Evolutionary conservation across 2,797 vertebrate species (phyloP).

Genomic region (Siniperca scherzeri): DNA sequence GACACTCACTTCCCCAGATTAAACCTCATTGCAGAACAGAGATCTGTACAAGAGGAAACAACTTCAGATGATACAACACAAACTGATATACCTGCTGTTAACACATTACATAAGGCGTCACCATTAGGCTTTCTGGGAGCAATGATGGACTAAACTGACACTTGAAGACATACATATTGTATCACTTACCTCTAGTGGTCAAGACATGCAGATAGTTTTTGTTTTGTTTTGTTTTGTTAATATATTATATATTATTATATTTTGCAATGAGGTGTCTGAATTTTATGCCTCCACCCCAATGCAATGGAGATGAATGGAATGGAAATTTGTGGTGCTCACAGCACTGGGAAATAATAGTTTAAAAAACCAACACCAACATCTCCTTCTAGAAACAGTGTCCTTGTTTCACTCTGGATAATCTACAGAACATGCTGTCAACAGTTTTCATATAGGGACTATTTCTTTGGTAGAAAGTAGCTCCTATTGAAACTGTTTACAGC

Average conservation of each 20-base stretch:
- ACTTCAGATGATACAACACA: conserved; percentile 55
- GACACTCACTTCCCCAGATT: conserved; percentile 62
- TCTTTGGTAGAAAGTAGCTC: not conserved
- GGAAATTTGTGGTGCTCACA: not conserved
- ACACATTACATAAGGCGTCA: not conserved
- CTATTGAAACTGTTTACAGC: not conserved
- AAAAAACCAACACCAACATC: not conserved
- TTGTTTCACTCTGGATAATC: not conserved
- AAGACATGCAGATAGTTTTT: not conserved
- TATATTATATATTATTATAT: not conserved
- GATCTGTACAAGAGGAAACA: conserved; percentile 68
- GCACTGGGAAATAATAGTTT: not conserved
- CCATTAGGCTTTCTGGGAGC: not conserved
- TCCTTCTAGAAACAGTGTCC: not conserved
- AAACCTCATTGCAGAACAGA: conserved; percentile 71
- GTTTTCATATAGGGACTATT: not conserved
- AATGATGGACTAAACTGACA: not conserved
- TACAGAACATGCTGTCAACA: not conserved
- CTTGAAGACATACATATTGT: not conserved
- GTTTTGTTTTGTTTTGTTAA: too few species aligned
- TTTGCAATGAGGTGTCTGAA: not conserved
- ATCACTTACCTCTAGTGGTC: not conserved
- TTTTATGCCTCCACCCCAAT: not conserved
- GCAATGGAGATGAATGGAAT: not conserved
- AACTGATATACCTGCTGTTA: not conserved